phyloP scores from a whole-genome alignment of 2,888 invertebrate genomes.

The Notodromas monacha region DNA sequence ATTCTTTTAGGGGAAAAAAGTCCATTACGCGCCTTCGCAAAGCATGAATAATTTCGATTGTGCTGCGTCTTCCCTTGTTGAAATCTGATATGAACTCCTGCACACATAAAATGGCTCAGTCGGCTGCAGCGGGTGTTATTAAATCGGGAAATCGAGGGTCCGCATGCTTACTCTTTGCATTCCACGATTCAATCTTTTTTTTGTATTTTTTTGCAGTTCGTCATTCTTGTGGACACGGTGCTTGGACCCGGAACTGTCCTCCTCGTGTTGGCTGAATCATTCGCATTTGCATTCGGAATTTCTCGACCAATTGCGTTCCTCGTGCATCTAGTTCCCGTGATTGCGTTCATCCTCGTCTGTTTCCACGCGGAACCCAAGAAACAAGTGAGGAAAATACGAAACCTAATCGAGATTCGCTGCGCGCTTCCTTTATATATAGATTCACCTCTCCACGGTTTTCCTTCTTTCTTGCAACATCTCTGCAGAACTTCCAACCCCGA shows the following conservation, averaged over 20 bases:
- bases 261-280: constrained; percentile 46
- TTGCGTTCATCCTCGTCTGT: constrained; percentile 30
- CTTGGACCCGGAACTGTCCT: constrained; percentile 52
- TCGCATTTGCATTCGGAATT: constrained; percentile 32
- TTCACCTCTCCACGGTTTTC: background rate
- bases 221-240: constrained; percentile 36
- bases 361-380: constrained; percentile 28
- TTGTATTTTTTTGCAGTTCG: no score
- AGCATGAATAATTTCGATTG: no score
- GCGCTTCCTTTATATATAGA: no score
- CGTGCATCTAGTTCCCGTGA: constrained; percentile 31
- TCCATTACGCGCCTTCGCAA: no score
- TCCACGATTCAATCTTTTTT: constrained; percentile 65
- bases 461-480: no score
- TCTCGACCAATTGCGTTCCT: constrained; percentile 21
- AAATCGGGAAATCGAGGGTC: constrained; percentile 78
- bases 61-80: no score
- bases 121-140: constrained; percentile 45
- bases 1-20: no score
- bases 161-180: constrained; percentile 69
- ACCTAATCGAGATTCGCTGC: no score
- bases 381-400: no score
- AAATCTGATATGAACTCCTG: no score
- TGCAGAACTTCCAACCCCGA: no score
- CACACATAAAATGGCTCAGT: constrained; percentile 38